phyloP scores from a whole-genome alignment of 2,113 vertebrate species.

The Casuarius casuarius region DNA sequence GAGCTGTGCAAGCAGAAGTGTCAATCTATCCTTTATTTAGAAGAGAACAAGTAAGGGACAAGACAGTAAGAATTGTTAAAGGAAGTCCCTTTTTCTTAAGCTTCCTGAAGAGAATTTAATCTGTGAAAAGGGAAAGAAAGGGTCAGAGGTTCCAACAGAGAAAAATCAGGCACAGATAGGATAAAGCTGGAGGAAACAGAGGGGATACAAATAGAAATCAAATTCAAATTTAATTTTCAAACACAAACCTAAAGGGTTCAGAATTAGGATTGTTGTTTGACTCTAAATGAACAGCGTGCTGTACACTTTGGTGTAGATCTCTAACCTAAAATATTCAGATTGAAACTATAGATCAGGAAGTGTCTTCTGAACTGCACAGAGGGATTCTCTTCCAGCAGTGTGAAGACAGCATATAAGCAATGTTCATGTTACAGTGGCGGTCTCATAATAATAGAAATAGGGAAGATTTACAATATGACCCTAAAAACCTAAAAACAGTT shows the following conservation, averaged over 20 bases:
- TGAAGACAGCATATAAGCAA: not conserved
- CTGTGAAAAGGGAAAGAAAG: conserved; percentile 19
- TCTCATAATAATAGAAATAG: not conserved
- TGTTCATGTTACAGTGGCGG: not conserved
- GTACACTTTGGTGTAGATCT: not conserved
- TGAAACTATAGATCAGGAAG: not conserved
- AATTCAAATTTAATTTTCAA: not conserved
- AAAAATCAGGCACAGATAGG: not conserved
- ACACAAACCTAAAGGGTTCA: not conserved
- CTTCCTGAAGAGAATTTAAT: not conserved
- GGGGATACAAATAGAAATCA: not conserved
- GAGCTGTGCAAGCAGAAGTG: not conserved
- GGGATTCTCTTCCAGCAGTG: not conserved
- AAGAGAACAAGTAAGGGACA: not conserved
- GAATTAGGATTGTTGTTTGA: not conserved
- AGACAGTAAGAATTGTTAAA: not conserved
- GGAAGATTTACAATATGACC: not conserved
- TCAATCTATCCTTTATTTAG: conserved; percentile 6
- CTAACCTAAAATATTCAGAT: not conserved
- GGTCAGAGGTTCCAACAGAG: not conserved
- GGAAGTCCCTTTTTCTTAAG: not conserved
- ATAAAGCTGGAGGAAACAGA: not conserved
- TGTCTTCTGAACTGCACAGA: not conserved
- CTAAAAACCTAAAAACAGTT: not conserved
- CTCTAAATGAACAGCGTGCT: not conserved